A percentile compares a stretch with the other conserved stretches of the same genome.
Conservation (phyloP, 2,113 vertebrate genomes). For the Entomyzon cyanotis region DNA sequence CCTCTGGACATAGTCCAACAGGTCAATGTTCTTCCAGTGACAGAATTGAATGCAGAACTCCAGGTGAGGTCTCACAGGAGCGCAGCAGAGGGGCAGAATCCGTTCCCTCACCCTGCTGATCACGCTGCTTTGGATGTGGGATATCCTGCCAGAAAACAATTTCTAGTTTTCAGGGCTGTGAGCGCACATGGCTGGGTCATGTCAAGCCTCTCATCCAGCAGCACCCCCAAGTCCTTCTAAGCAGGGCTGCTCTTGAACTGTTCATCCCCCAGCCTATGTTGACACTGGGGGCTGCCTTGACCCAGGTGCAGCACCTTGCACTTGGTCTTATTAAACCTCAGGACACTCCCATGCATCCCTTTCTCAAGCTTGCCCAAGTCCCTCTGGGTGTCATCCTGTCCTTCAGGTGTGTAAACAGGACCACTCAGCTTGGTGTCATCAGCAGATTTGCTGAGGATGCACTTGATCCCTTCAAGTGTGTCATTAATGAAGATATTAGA, state of each 20-base stretch:
- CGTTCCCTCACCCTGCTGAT: not conserved
- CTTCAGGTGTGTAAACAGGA: not conserved
- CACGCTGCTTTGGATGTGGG: not conserved
- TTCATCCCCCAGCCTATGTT: too few species aligned
- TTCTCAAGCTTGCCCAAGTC: not conserved
- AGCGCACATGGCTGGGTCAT: too few species aligned
- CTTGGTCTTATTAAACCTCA: not conserved
- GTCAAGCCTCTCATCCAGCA: not conserved
- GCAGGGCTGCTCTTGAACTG: not conserved
- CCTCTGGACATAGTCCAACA: not conserved
- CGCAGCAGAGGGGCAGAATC: not conserved
- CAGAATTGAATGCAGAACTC: not conserved
- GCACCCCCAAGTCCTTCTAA: not conserved
- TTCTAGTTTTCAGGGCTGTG: not conserved
- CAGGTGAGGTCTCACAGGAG: not conserved
- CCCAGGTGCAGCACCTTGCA: not conserved
- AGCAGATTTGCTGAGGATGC: not conserved
- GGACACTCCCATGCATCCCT: not conserved
- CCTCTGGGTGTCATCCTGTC: not conserved
- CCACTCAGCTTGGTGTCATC: not conserved
- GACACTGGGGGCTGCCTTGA: rapidly evolving
- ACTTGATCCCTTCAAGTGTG: not conserved
- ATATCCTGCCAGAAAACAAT: not conserved
- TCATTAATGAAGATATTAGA: not conserved
- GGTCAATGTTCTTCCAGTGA: not conserved